Percentiles rank a stretch among this genome's conserved stretches.
phyloP scores from a whole-genome alignment of 1,140 invertebrate species.

The Babylonia areolata region DNA sequence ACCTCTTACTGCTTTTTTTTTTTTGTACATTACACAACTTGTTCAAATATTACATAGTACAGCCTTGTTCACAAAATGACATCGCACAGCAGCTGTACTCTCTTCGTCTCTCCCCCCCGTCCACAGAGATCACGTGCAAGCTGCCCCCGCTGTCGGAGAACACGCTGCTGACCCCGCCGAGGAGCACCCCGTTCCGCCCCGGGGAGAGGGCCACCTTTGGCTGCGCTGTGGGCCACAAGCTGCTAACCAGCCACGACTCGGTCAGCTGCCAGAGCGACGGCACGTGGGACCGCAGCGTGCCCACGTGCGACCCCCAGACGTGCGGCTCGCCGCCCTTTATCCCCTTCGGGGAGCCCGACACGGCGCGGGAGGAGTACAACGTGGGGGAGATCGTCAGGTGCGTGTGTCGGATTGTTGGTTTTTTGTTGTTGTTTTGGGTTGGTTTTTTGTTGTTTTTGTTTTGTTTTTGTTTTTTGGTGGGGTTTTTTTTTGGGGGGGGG shows the following conservation, averaged over 20 bases:
- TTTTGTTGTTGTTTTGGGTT: too few species aligned
- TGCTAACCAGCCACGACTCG: slow-evolving; percentile 58
- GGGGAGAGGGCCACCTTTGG: slow-evolving; percentile 47
- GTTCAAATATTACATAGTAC: background rate
- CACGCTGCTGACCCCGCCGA: slow-evolving; percentile 45
- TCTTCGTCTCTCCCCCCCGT: background rate
- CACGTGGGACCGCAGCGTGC: slow-evolving; percentile 64
- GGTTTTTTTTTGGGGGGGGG: too few species aligned
- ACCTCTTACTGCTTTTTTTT: background rate
- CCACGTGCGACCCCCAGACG: slow-evolving; percentile 66
- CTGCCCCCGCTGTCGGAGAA: slow-evolving; percentile 63
- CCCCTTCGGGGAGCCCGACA: slow-evolving; percentile 46
- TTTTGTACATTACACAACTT: background rate
- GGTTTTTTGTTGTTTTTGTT: too few species aligned
- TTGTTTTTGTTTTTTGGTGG: too few species aligned
- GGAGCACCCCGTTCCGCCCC: slow-evolving; percentile 45
- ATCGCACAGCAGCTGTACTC: background rate
- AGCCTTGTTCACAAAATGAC: background rate
- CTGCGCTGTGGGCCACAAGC: slow-evolving; percentile 53
- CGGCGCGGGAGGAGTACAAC: slow-evolving; percentile 49
- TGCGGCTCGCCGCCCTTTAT: slow-evolving; percentile 67
- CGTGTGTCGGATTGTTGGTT: too few species aligned
- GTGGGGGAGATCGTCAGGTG: slow-evolving; percentile 65
- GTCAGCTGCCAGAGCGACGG: slow-evolving; percentile 66
- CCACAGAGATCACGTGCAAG: slow-evolving; percentile 66